Percentiles rank a stretch among this genome's conserved stretches.
These are phyloP conservation scores for Melanocharis versteri DNA, from an alignment of 2,113 vertebrate species.

Conservation along the genomic window DNA sequence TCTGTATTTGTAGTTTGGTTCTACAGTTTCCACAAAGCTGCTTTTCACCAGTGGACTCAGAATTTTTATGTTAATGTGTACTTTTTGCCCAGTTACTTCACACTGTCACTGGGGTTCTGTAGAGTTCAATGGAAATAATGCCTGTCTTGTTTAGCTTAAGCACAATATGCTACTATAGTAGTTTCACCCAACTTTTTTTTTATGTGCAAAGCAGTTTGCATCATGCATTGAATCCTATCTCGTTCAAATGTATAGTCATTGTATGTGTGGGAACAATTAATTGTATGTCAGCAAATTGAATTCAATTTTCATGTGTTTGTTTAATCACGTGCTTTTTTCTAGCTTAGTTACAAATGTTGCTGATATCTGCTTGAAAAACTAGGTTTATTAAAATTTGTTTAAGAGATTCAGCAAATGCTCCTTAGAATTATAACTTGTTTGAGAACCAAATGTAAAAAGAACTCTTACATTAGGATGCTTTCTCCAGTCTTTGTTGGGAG, in stretches of 20 bases:
- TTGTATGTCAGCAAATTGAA: not conserved
- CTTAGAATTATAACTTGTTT: not conserved
- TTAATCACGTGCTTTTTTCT: not conserved
- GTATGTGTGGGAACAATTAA: not conserved
- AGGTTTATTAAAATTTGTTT: not conserved
- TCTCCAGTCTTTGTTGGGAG: not conserved
- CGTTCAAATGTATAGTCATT: not conserved
- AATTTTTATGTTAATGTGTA: slow-evolving; percentile 55
- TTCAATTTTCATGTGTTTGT: not conserved
- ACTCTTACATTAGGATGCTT: not conserved
- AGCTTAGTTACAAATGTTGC: not conserved
- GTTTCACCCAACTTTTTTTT: not conserved
- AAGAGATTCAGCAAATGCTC: not conserved
- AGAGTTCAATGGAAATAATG: slow-evolving; percentile 50
- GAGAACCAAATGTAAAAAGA: not conserved
- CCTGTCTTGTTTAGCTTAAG: slow-evolving; percentile 42
- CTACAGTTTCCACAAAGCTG: slow-evolving; percentile 2
- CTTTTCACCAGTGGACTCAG: slow-evolving; percentile 24
- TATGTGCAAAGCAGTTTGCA: not conserved
- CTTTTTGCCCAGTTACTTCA: not conserved
- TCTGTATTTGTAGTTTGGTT: not conserved
- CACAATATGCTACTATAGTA: slow-evolving; percentile 10
- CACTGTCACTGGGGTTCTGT: not conserved
- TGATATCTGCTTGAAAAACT: not conserved
- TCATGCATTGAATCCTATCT: not conserved